These are phyloP conservation scores for Paradoxurus hermaphroditus DNA, from an alignment of 2,113 vertebrate genomes.

Conservation along the genomic window DNA sequence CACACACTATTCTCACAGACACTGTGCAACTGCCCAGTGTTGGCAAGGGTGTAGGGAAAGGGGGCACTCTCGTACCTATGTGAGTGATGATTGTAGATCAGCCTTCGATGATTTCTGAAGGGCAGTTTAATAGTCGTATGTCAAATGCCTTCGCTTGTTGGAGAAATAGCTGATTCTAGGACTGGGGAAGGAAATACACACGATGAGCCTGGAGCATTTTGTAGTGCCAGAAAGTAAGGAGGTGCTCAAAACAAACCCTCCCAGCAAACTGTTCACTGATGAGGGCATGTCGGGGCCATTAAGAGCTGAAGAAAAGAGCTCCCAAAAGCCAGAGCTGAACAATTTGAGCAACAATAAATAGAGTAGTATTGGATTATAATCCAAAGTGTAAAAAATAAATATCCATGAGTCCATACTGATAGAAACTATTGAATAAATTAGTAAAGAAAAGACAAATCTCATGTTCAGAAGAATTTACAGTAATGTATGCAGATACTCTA, in stretches of 20 bases:
- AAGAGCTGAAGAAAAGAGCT: not conserved
- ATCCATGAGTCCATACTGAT: not conserved
- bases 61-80: not conserved
- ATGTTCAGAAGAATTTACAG: not conserved
- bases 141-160: not conserved
- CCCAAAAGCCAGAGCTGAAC: not conserved
- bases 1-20: not conserved
- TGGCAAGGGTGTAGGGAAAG: not conserved
- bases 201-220: not conserved
- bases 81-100: not conserved
- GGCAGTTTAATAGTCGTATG: not conserved
- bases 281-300: not conserved
- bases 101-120: not conserved
- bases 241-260: not conserved
- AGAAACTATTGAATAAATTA: not conserved
- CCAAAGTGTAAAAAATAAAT: slow-evolving; percentile 1
- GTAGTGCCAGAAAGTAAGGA: not conserved
- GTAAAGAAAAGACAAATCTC: not conserved
- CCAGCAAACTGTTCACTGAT: not conserved
- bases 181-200: not conserved
- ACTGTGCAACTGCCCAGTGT: not conserved
- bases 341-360: not conserved
- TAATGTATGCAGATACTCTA: not conserved
- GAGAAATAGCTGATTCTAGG: slow-evolving; percentile 16
- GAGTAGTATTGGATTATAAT: not conserved